phyloP scores from a whole-genome alignment of 2,888 invertebrate species.

The Bugula neritina region DNA sequence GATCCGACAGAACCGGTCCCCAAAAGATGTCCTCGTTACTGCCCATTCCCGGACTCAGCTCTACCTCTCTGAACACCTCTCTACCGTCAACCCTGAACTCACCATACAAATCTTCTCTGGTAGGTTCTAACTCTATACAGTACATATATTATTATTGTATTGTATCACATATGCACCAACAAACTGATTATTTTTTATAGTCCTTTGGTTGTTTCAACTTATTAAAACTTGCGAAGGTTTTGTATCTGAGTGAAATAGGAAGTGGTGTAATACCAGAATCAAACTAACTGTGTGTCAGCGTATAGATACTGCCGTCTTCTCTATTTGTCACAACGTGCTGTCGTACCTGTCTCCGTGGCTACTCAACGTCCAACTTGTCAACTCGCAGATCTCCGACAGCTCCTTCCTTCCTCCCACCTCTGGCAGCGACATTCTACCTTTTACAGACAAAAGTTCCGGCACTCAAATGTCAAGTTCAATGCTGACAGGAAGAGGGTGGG shows the following conservation, averaged over 20 bases:
- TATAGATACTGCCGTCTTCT: slow-evolving; percentile 88
- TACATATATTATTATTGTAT: too few relatives aligned
- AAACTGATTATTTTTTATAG: too few relatives aligned
- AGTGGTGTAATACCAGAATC: too few relatives aligned
- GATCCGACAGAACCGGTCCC: slow-evolving; percentile 35
- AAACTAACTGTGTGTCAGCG: slow-evolving; percentile 77
- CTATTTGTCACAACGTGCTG: slow-evolving; percentile 81
- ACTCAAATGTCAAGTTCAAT: slow-evolving; percentile 61
- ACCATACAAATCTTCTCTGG: slow-evolving; percentile 99
- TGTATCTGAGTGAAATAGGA: too few relatives aligned
- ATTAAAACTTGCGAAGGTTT: too few relatives aligned
- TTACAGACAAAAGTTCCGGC: slow-evolving; percentile 30
- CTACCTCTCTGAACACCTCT: slow-evolving; percentile 83
- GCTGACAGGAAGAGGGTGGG: slow-evolving; percentile 85
- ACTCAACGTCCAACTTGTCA: slow-evolving; percentile 95
- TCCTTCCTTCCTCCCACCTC: slow-evolving; percentile 62
- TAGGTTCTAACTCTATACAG: too few relatives aligned
- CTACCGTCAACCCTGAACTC: slow-evolving; percentile 88
- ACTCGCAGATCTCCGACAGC: slow-evolving; percentile 65
- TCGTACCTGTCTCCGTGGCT: slow-evolving; percentile 94
- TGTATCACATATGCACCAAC: too few relatives aligned
- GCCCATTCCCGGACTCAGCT: slow-evolving; percentile 86
- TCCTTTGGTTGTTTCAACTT: too few relatives aligned
- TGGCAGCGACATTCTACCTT: background rate
- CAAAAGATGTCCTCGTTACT: slow-evolving; percentile 69